Base-by-base conservation (phyloP, 1,140 invertebrate species). In the Heliconius congener region DNA sequence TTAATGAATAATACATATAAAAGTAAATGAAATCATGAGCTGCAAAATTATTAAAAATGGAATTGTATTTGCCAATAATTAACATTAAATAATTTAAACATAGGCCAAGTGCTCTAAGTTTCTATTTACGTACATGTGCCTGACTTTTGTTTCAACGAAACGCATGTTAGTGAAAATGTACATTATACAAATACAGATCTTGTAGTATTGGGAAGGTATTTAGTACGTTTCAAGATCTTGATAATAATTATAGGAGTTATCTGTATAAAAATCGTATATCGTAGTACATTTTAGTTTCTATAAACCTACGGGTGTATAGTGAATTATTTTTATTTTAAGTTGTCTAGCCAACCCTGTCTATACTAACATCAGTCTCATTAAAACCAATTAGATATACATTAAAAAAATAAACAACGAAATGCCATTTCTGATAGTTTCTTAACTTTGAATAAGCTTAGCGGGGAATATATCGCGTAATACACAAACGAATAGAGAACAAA, bases 401-500 rank as follows among this genome's bases (percentile, higher is more conserved):
- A 66, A 30, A 66, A 23, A 1, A 0, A 57, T 57, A 11, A 60
- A 27, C 9, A 60, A 60, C 55, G 55, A 60, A 66, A 37, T 77
- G 60, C 76, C 76, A 30, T 74, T 70, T 77, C 75, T 77, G 39
- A 73, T 73, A 81, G 57, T 37, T 55, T 23, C 37, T 74, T 71
- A 57, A 76, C 74, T 37, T 72, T 71, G 79, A 66, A 42, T 74
- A 66, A 77, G 76, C 76, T 81, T 74, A 77, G 77, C 80, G 87
- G 85, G 86, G 86, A 86, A 86, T 85, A 77, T 81, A 81, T 77
- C 75, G 71, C 52, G 77, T 66, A 71, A 78, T 46, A 73, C 71
- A 30, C 79, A 81, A 81, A 60, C 75, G 87, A 83, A 85, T 81
- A 79, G 83, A 89, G 86, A 89, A 92, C 91, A 94, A 93, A 92